Conservation (phyloP, 2,888 invertebrate genomes). For the Psococerastis gibbosa region DNA sequence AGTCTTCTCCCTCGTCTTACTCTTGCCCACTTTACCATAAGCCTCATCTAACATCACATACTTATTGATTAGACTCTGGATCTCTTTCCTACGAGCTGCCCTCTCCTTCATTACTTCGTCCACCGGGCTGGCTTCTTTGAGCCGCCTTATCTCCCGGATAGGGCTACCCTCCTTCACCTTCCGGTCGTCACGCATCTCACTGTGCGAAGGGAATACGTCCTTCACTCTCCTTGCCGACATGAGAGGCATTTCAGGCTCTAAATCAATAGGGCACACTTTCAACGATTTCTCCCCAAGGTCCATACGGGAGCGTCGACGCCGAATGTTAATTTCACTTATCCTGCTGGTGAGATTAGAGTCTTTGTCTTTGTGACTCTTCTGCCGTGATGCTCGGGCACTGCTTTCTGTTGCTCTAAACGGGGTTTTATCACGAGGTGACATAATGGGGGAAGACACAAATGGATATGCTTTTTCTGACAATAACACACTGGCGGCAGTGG, state of each 20-base stretch:
- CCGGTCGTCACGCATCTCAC: neutral
- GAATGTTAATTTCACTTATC: slow-evolving; percentile 11
- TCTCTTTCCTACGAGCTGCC: slow-evolving; percentile 64
- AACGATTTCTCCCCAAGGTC: slow-evolving; percentile 23
- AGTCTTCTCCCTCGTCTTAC: slow-evolving; percentile 5
- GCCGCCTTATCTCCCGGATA: neutral
- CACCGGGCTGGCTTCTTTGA: slow-evolving; percentile 8
- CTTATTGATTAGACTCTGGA: slow-evolving; percentile 62
- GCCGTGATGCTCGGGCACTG: slow-evolving; percentile 20
- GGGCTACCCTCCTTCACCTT: neutral
- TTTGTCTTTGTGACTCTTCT: neutral
- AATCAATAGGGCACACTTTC: slow-evolving; percentile 34
- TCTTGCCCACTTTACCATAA: slow-evolving; percentile 27
- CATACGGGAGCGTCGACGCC: slow-evolving; percentile 21
- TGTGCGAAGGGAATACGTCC: slow-evolving; percentile 11
- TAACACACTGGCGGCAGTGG: slow-evolving; percentile 42
- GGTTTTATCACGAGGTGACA: slow-evolving; percentile 36
- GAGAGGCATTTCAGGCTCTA: slow-evolving; percentile 20
- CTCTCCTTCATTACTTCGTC: slow-evolving; percentile 39
- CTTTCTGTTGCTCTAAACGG: slow-evolving; percentile 28
- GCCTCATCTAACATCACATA: slow-evolving; percentile 61
- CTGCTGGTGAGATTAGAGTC: neutral
- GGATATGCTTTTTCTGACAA: slow-evolving; percentile 49
- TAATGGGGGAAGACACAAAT: slow-evolving; percentile 26
- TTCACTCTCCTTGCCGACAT: slow-evolving; percentile 3